Percentiles rank a stretch among this genome's conserved stretches.
Evolutionary conservation across 1,140 invertebrate genomes (phyloP).

Genomic region (Drosophila ogumai): DNA sequence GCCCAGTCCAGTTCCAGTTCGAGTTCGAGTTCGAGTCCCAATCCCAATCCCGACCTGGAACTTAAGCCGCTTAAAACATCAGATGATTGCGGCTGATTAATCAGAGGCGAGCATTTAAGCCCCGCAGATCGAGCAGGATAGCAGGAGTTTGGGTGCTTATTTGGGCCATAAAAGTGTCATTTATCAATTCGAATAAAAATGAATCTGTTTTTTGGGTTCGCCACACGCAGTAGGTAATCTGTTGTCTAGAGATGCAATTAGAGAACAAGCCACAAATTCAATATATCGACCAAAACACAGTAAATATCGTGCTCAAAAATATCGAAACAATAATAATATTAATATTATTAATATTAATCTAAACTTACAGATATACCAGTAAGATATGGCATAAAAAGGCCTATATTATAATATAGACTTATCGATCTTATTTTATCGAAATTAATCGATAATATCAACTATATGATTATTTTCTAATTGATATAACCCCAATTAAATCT

Average conservation of each 20-base stretch:
- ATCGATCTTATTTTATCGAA: background rate
- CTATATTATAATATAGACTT: background rate
- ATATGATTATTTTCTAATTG: background rate
- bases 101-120: constrained; percentile 82
- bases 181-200: constrained; percentile 78
- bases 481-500: background rate
- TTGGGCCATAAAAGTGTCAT: constrained; percentile 81
- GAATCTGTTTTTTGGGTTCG: constrained; percentile 40
- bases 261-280: background rate
- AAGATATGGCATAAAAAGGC: background rate
- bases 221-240: constrained; percentile 61
- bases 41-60: constrained; percentile 23
- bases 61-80: constrained; percentile 83
- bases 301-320: background rate
- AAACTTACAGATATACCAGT: too few species aligned
- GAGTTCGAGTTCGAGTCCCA: constrained; percentile 22
- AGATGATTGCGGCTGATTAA: constrained; percentile 83
- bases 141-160: constrained; percentile 45
- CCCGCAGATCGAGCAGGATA: constrained; percentile 29
- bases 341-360: too few species aligned
- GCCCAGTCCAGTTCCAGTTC: constrained; percentile 29
- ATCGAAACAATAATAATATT: too few species aligned
- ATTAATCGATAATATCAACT: background rate
- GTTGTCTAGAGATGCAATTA: constrained; percentile 8
- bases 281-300: too few species aligned